A percentile compares a stretch with the other conserved stretches of the same genome.
Conservation (phyloP, 92 coral and sea anemone species). For the Zoanthus solanderi region DNA sequence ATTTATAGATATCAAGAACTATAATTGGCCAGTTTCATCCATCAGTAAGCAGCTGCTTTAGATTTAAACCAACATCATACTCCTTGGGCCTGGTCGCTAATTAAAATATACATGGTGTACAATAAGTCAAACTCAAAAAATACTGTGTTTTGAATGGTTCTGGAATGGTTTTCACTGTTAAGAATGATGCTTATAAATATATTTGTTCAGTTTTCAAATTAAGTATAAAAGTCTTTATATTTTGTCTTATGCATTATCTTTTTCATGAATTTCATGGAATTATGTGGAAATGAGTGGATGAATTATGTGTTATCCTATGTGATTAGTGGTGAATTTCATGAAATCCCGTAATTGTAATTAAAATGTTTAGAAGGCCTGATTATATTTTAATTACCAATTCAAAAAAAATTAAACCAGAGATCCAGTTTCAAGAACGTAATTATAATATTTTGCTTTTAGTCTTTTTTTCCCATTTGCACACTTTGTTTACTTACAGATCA, state of each 20-base stretch:
- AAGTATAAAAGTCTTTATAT: background rate
- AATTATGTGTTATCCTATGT: background rate
- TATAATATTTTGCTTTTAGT: background rate
- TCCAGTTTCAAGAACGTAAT: background rate
- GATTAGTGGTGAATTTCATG: background rate
- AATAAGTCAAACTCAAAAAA: background rate
- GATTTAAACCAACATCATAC: background rate
- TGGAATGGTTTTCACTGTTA: background rate
- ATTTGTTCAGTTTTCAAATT: background rate
- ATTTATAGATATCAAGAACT: background rate
- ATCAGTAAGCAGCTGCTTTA: background rate
- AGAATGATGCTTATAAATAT: background rate
- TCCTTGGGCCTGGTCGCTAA: slow-evolving; percentile 4
- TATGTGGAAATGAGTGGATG: background rate
- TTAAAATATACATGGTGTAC: background rate
- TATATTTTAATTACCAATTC: background rate
- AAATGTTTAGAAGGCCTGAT: background rate
- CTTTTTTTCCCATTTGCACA: slow-evolving; percentile 27
- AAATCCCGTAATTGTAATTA: background rate
- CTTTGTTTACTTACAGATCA: slow-evolving; percentile 22
- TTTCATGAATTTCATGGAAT: background rate
- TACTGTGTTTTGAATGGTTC: background rate
- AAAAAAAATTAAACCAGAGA: slow-evolving; percentile 5
- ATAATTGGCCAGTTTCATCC: background rate
- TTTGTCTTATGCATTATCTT: background rate